These are phyloP conservation scores for Bucorvus abyssinicus DNA, from an alignment of 2,797 vertebrate species.

Conservation along the genomic window DNA sequence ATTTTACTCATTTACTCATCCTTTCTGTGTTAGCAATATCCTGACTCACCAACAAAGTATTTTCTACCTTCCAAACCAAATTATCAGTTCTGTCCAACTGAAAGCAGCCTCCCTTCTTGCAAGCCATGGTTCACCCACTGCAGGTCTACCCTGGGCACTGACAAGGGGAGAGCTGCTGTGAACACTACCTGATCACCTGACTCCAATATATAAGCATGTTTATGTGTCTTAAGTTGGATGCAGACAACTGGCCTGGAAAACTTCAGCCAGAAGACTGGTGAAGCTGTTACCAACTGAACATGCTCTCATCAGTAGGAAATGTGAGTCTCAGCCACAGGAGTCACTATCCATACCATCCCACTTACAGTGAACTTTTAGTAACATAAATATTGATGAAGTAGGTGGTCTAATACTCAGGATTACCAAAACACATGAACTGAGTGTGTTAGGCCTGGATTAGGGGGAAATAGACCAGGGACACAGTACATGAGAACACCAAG, in stretches of 20 bases:
- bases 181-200: background rate
- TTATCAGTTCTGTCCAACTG: background rate
- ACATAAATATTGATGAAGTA: background rate
- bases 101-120: background rate
- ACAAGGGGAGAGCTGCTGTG: background rate
- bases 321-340: background rate
- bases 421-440: background rate
- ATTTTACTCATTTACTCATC: background rate
- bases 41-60: background rate
- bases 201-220: background rate
- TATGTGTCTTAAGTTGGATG: background rate
- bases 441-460: background rate
- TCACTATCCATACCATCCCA: background rate
- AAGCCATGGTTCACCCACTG: background rate
- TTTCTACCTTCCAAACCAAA: background rate
- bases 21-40: background rate
- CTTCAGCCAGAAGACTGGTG: background rate
- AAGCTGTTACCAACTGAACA: background rate
- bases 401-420: background rate
- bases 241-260: background rate
- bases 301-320: background rate
- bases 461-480: background rate
- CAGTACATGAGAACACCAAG: background rate
- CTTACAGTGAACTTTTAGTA: background rate
- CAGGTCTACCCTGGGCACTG: background rate